Base-by-base conservation (phyloP, 2,797 vertebrate genomes). In the Ispidina lecontei region DNA sequence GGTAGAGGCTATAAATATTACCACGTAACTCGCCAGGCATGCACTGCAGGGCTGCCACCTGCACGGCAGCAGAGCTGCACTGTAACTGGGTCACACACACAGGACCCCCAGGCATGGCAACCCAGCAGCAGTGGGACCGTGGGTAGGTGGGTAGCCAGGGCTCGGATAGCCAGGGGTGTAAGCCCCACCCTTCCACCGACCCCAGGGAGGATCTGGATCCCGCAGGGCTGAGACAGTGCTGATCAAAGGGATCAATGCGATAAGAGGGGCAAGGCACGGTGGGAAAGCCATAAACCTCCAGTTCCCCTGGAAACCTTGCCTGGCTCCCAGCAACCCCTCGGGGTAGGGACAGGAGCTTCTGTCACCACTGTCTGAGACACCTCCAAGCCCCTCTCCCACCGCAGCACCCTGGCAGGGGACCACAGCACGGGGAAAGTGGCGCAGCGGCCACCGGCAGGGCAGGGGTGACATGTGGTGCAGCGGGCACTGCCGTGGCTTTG, bases 181-280 rank as follows among this genome's bases (percentile, higher is more conserved):
- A 81, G 15, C 49, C 65, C 76, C 39, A 35, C n/a, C 54, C 55
- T 31, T 65, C 41, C 19, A 9, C 62, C 0, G 1, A 26, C 28
- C 75, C n/a, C 21, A 2, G n/a, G 28, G 21, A 91, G 73, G 84
- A 83, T 86, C 82, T 10, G n/a, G 91, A 90, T n/a, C 69, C 90
- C 1, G 13, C 15, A 4, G 82, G 64, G 83, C 56, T 0, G 13
- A 58, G 14, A 59, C 22, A 16, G 91, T 26, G 0, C 89, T 1
- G 39, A 92, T 92, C 84, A 94, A 87, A 96, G 72, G 78, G 93
- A 93, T 92, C 91, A 71, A 63, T 0, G 11, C 12, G 95, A 89
- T 92, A 91, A 89, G 78, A 55, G 9, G 75, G 82, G 79, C 62
- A 37, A 84, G 74, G 82, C 18, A 2, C 43, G 14, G 41, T 44